phyloP scores from a whole-genome alignment of 2,888 invertebrate species.

The Scaptomyza tumidula region DNA sequence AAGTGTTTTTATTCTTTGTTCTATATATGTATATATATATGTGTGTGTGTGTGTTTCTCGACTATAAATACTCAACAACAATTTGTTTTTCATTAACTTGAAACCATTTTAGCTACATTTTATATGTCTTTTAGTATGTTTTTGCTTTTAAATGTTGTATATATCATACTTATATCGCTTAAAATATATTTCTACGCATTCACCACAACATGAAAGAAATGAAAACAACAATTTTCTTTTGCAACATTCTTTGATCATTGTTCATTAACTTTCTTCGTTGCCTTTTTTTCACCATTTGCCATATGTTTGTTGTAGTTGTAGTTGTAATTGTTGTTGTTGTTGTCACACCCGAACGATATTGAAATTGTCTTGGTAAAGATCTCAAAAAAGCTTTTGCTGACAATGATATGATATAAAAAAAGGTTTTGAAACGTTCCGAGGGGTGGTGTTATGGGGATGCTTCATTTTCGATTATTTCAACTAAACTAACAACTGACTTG shows the following conservation, averaged over 20 bases:
- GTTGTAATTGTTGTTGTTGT: constrained; percentile 32
- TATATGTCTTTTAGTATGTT: constrained; percentile 43
- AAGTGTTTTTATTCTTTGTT: neutral
- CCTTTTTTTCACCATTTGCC: constrained; percentile 73
- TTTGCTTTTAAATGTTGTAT: constrained; percentile 27
- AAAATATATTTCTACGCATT: constrained; percentile 18
- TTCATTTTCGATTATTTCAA: constrained; percentile 3
- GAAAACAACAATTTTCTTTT: constrained; percentile 31
- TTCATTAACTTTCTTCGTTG: constrained; percentile 47
- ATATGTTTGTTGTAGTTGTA: constrained; percentile 59
- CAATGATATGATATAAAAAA: constrained; percentile 16
- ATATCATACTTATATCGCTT: constrained; percentile 36
- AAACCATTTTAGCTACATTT: constrained; percentile 83
- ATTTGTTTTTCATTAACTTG: constrained; percentile 81
- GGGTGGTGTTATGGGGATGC: constrained; percentile 4
- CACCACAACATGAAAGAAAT: constrained; percentile 50
- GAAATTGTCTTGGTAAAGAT: constrained; percentile 37
- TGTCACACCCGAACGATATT: constrained; percentile 26
- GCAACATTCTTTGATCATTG: constrained; percentile 37
- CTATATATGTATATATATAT: constrained; percentile 26
- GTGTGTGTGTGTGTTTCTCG: constrained; percentile 35
- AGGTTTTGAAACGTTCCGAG: constrained; percentile 31
- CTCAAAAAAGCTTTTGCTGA: constrained; percentile 63
- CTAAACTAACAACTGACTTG: constrained; percentile 43
- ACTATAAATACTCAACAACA: constrained; percentile 84